These are phyloP conservation scores for Siderastrea siderea DNA, from an alignment of 92 coral and sea anemone species.

Conservation along the genomic window DNA sequence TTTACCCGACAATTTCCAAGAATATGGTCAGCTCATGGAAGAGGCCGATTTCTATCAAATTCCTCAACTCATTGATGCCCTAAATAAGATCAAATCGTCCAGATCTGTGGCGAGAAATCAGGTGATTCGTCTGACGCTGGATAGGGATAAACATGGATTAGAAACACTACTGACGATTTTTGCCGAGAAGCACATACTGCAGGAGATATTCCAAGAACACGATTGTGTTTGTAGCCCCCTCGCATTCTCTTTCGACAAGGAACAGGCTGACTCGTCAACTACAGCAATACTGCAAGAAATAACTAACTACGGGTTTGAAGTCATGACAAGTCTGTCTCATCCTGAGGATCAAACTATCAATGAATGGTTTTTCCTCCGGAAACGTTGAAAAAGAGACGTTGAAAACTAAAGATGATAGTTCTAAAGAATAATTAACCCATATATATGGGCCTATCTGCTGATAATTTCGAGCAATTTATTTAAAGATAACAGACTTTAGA, in stretches of 20 bases:
- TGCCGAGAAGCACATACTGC: constrained; percentile 27
- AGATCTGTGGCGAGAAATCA: constrained; percentile 15
- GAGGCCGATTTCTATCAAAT: constrained; percentile 89
- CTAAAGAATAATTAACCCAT: background rate
- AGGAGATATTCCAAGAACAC: constrained; percentile 32
- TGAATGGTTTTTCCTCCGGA: constrained; percentile 43
- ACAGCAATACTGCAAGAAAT: constrained; percentile 48
- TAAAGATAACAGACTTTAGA: background rate
- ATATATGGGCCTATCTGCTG: background rate
- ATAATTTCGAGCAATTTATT: background rate
- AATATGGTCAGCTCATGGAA: constrained; percentile 76
- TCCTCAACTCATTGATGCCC: constrained; percentile 40
- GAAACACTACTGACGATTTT: constrained; percentile 44
- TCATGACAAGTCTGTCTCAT: constrained; percentile 48
- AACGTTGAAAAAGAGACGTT: background rate
- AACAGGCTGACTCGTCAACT: constrained; percentile 41
- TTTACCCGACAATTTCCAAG: constrained; percentile 74
- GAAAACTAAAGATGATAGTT: background rate
- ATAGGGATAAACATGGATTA: constrained; percentile 45
- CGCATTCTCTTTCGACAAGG: constrained; percentile 39
- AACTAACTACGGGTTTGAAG: constrained; percentile 42
- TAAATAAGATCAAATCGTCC: constrained; percentile 23
- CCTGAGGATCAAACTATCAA: constrained; percentile 43
- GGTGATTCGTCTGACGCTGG: constrained; percentile 38
- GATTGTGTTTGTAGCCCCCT: constrained; percentile 34